phyloP scores from a whole-genome alignment of 2,113 vertebrate genomes.

The human region DNA sequence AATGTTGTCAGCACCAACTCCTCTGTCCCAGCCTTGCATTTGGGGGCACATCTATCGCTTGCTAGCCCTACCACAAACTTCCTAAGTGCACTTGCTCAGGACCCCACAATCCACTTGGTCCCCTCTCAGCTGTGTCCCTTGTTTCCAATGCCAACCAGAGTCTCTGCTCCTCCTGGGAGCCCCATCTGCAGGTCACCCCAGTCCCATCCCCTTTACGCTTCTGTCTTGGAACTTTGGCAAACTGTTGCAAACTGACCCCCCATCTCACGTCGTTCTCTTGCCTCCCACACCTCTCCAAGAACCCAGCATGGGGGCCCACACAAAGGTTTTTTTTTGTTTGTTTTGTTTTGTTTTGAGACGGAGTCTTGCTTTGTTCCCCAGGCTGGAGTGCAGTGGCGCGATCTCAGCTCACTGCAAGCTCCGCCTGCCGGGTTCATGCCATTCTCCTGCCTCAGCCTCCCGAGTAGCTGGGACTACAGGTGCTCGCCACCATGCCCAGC shows the following conservation, averaged over 20 bases:
- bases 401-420: too few relatives aligned
- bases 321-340: not conserved
- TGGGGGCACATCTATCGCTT: fast-evolving
- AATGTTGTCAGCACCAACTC: fast-evolving
- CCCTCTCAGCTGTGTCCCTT: not conserved
- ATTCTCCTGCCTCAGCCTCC: too few relatives aligned
- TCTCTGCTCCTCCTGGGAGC: not conserved
- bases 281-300: not conserved
- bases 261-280: not conserved
- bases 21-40: fast-evolving
- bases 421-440: too few relatives aligned
- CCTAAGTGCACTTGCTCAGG: not conserved
- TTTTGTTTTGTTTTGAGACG: too few relatives aligned
- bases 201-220: fast-evolving
- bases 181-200: fast-evolving
- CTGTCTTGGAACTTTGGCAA: not conserved
- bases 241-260: not conserved
- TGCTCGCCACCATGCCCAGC: too few relatives aligned
- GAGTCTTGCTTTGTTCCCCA: too few relatives aligned
- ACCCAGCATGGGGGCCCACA: not conserved
- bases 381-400: too few relatives aligned
- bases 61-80: fast-evolving
- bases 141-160: not conserved
- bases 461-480: too few relatives aligned
- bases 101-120: fast-evolving